Evolutionary conservation across 2,113 vertebrate species (phyloP).

Genomic region (Chaetorhynchus papuensis): DNA sequence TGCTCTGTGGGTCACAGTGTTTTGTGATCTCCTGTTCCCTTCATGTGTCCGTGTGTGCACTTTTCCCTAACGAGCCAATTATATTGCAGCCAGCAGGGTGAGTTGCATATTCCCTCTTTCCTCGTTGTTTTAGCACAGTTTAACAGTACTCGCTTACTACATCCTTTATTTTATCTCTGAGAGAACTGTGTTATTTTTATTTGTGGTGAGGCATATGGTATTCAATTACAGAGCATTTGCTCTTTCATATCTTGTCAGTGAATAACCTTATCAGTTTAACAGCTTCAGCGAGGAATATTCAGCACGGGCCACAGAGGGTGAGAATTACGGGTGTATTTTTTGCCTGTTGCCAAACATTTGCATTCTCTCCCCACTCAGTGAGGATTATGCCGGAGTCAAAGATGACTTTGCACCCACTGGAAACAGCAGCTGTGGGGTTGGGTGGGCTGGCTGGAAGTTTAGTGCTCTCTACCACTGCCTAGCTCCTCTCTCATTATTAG

Average conservation of each 20-base stretch:
- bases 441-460: background rate
- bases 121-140: background rate
- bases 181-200: background rate
- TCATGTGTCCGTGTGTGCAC: fast-evolving
- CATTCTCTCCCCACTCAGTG: background rate
- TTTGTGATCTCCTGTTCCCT: background rate
- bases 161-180: background rate
- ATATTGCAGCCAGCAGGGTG: background rate
- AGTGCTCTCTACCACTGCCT: background rate
- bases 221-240: background rate
- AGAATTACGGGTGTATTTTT: background rate
- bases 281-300: background rate
- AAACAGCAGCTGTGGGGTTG: background rate
- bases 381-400: background rate
- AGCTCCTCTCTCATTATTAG: fast-evolving
- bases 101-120: background rate
- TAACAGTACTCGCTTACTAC: background rate
- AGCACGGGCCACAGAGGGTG: background rate
- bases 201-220: background rate
- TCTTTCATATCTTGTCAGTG: background rate
- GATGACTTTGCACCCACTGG: background rate
- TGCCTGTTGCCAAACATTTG: background rate
- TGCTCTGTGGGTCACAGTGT: background rate
- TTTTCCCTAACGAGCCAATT: background rate
- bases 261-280: background rate